A percentile compares a stretch with the other conserved stretches of the same genome.
phyloP scores from a whole-genome alignment of 1,140 invertebrate genomes.

The Steinernema khuongi region DNA sequence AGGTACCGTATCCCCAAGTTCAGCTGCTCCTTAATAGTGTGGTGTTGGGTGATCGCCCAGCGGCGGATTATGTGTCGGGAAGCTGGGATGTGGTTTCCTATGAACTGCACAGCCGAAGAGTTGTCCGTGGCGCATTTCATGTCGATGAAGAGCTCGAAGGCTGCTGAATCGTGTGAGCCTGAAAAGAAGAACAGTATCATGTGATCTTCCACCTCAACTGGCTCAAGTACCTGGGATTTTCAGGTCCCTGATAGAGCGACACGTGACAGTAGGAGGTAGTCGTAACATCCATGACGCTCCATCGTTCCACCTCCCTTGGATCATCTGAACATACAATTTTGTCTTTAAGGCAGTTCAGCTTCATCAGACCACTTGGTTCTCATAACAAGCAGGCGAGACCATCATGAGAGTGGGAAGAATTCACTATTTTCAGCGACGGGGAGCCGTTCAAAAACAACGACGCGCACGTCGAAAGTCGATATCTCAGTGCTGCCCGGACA shows the following conservation, averaged over 20 bases:
- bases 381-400: too few species aligned
- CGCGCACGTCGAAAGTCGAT: too few species aligned
- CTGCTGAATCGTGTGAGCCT: conserved; percentile 4
- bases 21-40: not conserved
- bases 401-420: too few species aligned
- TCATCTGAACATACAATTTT: not conserved
- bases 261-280: not conserved
- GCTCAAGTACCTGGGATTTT: conserved; percentile 10
- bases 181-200: too few species aligned
- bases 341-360: too few species aligned
- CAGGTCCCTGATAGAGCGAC: not conserved
- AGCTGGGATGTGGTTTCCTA: not conserved
- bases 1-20: not conserved
- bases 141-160: not conserved
- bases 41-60: conserved; percentile 6
- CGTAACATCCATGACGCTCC: not conserved
- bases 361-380: too few species aligned
- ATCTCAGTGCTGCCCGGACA: too few species aligned
- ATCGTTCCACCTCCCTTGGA: not conserved
- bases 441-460: too few species aligned
- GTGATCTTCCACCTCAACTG: too few species aligned
- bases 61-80: not conserved
- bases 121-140: conserved; percentile 15
- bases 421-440: too few species aligned
- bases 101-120: not conserved